Evolutionary conservation across 2,113 vertebrate species (phyloP), one percentile per base, ranked within the genome.

Genomic region (Ailuropoda melanoleuca): DNA sequence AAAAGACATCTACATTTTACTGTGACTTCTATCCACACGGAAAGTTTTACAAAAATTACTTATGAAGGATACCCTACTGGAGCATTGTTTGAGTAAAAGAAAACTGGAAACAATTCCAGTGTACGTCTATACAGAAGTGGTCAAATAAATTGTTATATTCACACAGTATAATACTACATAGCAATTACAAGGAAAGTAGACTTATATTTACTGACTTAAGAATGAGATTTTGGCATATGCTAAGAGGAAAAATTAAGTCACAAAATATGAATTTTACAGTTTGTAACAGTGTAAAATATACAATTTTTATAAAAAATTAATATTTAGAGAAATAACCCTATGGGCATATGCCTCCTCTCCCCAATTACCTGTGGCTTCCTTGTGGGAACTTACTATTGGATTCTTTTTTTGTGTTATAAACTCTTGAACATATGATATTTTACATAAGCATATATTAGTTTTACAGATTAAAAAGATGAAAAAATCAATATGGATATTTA

Each of bases 321-420:
- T 90, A 56, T 86, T 95, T 18, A 90, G 39, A 93, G 86, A 93
- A 93, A 90, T 80, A 90, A 87, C 48, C 6, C 13, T 66, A 4
- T 50, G 29, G 34, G 12, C 23, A 34, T 86, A 37, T 90, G 21
- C 48, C 13, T 23, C 7, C 39, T 43, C 43, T 43, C 75, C 39
- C 29, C 17, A 31, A 34, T 50, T 90, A 56, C 50, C 26, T 56
- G 8, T 58, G n/a, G 50, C 14, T 91, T 72, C 50, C 53, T 48
- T 64, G 2, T 72, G 26, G n/a, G 15, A 77, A 39, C 29, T 64
- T 91, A 70, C 31, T 82, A 31, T 39, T 70, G 15, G 37, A 34
- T 72, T 53, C 50, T 7, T 48, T 75, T 64, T 75, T 83, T 74
- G 48, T 55, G 19, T 91, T 78, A n/a, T 68, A 88, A 88, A 72